Evolutionary conservation across 2,888 invertebrate species (phyloP), one percentile per base, ranked within the genome.

Genomic region (Volucella zonaria): DNA sequence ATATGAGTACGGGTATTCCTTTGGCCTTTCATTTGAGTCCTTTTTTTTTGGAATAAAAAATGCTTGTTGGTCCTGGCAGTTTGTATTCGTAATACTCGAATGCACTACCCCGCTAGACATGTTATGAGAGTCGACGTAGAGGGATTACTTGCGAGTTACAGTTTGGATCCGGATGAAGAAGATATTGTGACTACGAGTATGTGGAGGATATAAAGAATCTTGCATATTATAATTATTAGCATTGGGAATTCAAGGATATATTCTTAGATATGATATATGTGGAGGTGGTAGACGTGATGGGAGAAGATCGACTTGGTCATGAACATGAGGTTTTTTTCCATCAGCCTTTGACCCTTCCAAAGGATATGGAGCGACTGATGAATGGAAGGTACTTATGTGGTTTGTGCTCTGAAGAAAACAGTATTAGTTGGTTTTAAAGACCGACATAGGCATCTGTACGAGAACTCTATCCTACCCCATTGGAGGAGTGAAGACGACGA

Each of bases 201-300:
- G 18, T 31, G 38, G 49, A 51, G 11, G 67, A 67, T 51, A 67
- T 71, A 56, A 56, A 71, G 45, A 68, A 76, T 76, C 71, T 58
- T 67, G 73, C 40, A 52, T 61, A 12, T 62, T 43, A 52, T 61
- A 76, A 85, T 80, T 73, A 85, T 85, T 75, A 77, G 71, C 76
- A 79, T 73, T 59, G 76, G 76, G 80, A 85, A 68, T 85, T 80
- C 31, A 38, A 45, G 56, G 66, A 75, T 78, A 62, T 15, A 52
- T 14, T n/a, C 12, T 14, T 3, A 31, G 31, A 31, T 31, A 15
- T 68, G 11, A 11, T 15, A 9, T 31, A 9, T 31, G 40, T 23
- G 42, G 43, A 23, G 56, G 15, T n/a, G 40, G 38, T 12, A 51
- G 38, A 54, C n/a, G 54, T 47, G 45, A 47, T 47, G 38, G 31